phyloP scores from a whole-genome alignment of 2,888 invertebrate genomes.

The Drosophila antonietae region DNA sequence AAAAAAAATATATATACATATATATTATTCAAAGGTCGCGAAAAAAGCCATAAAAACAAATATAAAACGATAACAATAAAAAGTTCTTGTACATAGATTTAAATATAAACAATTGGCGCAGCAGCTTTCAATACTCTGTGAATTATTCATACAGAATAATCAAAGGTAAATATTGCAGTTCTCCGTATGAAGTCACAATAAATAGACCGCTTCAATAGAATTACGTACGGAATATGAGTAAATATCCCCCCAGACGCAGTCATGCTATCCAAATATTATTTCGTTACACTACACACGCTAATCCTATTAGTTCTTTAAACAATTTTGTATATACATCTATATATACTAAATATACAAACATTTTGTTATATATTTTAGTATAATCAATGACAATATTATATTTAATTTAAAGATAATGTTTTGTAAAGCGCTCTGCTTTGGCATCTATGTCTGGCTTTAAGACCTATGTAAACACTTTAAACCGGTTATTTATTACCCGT shows the following conservation, averaged over 20 bases:
- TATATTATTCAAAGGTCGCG: constrained; percentile 41
- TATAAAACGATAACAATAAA: constrained; percentile 7
- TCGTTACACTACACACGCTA: neutral
- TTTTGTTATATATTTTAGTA: neutral
- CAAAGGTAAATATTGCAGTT: constrained; percentile 44
- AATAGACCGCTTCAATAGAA: neutral
- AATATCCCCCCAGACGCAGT: neutral
- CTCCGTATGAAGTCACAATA: constrained; percentile 2
- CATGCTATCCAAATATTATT: constrained; percentile 16
- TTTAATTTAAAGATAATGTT: neutral
- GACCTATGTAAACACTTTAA: constrained; percentile 59
- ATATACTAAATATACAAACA: neutral
- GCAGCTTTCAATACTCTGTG: constrained; percentile 42
- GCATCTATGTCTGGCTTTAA: constrained; percentile 7
- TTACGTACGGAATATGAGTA: constrained; percentile 7
- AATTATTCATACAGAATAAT: constrained; percentile 16
- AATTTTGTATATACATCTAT: neutral
- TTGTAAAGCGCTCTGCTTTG: constrained; percentile 19
- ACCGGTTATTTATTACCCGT: constrained; percentile 58
- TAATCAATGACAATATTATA: neutral
- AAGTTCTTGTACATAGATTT: constrained; percentile 32
- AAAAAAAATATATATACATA: constrained; percentile 10
- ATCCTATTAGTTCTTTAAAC: constrained; percentile 1
- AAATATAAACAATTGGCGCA: constrained; percentile 57
- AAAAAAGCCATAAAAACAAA: neutral